Evolutionary conservation across 2,113 vertebrate species (phyloP).

Genomic region (Semnornis frantzii): DNA sequence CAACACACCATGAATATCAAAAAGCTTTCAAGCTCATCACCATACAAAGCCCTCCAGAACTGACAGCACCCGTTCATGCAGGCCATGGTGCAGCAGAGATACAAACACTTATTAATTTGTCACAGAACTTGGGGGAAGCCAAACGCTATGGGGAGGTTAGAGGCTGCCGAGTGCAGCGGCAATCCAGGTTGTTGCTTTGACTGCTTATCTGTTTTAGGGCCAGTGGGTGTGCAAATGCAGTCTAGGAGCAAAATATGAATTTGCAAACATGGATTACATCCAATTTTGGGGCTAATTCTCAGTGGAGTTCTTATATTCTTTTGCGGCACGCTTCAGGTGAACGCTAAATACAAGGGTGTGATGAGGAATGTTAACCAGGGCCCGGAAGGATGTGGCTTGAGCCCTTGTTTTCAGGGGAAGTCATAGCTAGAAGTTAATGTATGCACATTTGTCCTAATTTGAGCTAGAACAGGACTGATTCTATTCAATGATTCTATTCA

Average conservation of each 20-base stretch:
- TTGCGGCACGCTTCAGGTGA: slow-evolving; percentile 35
- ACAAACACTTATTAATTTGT: background rate
- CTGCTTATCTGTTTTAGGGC: slow-evolving; percentile 24
- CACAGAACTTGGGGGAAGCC: background rate
- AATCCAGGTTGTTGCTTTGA: background rate
- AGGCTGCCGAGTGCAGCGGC: background rate
- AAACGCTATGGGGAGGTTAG: background rate
- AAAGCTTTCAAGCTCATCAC: background rate
- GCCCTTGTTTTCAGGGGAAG: background rate
- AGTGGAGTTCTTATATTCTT: background rate
- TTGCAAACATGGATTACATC: slow-evolving; percentile 39
- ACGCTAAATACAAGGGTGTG: background rate
- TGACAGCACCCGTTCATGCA: background rate
- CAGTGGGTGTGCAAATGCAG: background rate
- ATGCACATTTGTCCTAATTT: background rate
- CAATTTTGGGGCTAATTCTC: slow-evolving; percentile 20
- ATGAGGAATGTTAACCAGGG: background rate
- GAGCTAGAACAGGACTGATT: too few species aligned
- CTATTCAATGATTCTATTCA: too few species aligned
- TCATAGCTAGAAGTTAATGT: background rate
- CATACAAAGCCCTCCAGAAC: slow-evolving; percentile 6
- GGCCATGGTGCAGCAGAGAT: background rate
- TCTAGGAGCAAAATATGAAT: slow-evolving; percentile 32
- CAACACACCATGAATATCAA: slow-evolving; percentile 28
- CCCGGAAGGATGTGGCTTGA: background rate